Percentiles rank a stretch among this genome's conserved stretches.
Evolutionary conservation across 2,797 vertebrate species (phyloP).

Genomic region (Pterois miles): DNA sequence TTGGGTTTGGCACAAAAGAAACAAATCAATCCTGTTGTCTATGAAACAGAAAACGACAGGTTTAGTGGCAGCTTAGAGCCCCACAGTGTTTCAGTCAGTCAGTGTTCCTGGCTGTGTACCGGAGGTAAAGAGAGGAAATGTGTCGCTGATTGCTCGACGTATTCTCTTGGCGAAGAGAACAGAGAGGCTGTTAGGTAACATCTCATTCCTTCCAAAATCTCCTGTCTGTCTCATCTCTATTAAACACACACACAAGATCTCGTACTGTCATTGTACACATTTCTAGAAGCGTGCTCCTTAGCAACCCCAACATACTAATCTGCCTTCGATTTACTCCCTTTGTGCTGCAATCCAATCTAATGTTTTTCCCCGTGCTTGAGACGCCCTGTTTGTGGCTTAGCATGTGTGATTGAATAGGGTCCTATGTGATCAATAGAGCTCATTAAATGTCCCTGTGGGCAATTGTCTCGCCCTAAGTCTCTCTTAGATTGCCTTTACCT

Average conservation of each 20-base stretch:
- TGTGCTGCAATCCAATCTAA: constrained; percentile 44
- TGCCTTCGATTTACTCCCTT: constrained; percentile 42
- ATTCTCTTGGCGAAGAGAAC: constrained; percentile 57
- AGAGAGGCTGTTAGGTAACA: constrained; percentile 58
- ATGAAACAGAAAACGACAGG: constrained; percentile 22
- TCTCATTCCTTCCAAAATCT: constrained; percentile 51
- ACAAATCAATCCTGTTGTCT: constrained; percentile 26
- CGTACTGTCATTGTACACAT: constrained; percentile 38
- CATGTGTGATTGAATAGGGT: constrained; percentile 74
- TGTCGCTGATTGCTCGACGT: constrained; percentile 51
- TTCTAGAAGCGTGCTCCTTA: constrained; percentile 46
- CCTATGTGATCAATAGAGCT: constrained; percentile 77
- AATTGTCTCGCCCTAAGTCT: constrained; percentile 50
- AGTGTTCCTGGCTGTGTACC: constrained; percentile 49
- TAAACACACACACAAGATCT: constrained; percentile 6
- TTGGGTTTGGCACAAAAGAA: constrained; percentile 10
- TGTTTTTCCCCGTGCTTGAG: constrained; percentile 41
- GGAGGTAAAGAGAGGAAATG: constrained; percentile 62
- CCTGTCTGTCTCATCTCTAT: constrained; percentile 40
- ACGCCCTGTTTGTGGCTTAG: constrained; percentile 61
- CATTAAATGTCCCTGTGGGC: constrained; percentile 73
- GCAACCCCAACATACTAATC: constrained; percentile 51
- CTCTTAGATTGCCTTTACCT: constrained; percentile 69
- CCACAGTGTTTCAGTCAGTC: constrained; percentile 33
- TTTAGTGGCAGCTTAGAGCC: constrained; percentile 29